Percentiles rank a stretch among this genome's conserved stretches.
phyloP scores from a whole-genome alignment of 23 tunicate species.

The Trididemnum clinides region DNA sequence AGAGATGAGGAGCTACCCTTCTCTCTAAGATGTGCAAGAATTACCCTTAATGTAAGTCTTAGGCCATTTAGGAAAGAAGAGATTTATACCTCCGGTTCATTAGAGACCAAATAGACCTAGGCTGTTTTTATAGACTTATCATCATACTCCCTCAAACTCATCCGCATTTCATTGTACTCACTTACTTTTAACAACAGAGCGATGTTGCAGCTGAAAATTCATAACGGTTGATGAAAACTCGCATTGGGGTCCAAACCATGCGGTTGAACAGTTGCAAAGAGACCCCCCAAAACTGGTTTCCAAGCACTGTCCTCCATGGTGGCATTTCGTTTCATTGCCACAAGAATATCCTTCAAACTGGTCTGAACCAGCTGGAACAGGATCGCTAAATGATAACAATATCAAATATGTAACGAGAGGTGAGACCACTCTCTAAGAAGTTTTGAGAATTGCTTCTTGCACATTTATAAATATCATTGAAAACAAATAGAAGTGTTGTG shows the following conservation, averaged over 20 bases:
- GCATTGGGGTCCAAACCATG: conserved; percentile 27
- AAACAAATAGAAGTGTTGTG: no score
- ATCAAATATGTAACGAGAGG: no score
- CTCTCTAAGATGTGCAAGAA: no score
- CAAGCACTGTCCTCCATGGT: conserved; percentile 7
- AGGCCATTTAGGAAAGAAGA: background rate
- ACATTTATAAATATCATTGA: no score
- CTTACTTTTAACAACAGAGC: background rate
- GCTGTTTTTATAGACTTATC: no score
- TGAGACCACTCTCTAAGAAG: no score
- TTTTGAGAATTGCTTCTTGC: no score
- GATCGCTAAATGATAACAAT: background rate
- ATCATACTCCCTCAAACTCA: no score
- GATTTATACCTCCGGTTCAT: background rate
- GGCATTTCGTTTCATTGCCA: background rate
- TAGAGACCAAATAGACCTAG: background rate
- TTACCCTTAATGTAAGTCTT: no score
- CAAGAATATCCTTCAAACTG: conserved; percentile 16
- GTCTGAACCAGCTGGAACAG: background rate
- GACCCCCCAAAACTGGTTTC: background rate
- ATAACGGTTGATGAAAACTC: background rate
- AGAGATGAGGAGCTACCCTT: no score
- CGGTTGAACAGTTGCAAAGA: background rate
- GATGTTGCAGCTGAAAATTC: background rate
- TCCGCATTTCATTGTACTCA: no score